These are phyloP conservation scores for Tyrophagus putrescentiae DNA, from an alignment of 1,140 invertebrate genomes.

Conservation along the genomic window DNA sequence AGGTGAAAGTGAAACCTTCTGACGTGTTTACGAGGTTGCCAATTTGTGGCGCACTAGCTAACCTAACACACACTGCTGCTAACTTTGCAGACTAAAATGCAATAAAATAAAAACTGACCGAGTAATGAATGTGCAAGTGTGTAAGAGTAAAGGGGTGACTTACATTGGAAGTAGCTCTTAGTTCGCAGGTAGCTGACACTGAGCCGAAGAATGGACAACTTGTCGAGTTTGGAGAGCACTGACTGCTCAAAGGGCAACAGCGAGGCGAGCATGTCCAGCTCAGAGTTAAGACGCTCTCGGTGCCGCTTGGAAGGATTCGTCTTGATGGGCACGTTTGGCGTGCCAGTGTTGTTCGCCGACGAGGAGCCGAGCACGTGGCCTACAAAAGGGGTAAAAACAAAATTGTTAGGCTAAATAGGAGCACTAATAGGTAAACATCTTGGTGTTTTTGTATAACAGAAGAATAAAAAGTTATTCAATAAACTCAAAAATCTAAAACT, in stretches of 20 bases:
- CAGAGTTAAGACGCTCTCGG: conserved; percentile 88
- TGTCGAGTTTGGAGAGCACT: conserved; percentile 92
- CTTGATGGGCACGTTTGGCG: conserved; percentile 78
- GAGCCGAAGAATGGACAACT: conserved; percentile 87
- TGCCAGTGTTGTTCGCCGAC: background rate
- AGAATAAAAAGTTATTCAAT: too few species aligned
- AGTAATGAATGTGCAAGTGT: too few species aligned
- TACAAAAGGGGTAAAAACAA: too few species aligned
- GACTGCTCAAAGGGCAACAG: conserved; percentile 95
- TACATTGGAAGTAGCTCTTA: conserved; percentile 98
- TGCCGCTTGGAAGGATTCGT: conserved; percentile 96
- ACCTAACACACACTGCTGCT: too few species aligned
- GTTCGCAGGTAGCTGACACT: conserved; percentile 94
- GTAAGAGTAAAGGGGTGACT: conserved; percentile 30
- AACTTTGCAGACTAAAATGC: too few species aligned
- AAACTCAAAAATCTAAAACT: too few species aligned
- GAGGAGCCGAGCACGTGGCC: too few species aligned
- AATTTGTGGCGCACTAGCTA: too few species aligned
- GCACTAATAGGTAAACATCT: background rate
- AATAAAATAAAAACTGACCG: too few species aligned
- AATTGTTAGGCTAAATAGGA: background rate
- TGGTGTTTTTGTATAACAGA: conserved; percentile 2
- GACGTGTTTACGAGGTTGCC: too few species aligned
- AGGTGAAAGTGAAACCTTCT: background rate
- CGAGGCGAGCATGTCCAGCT: conserved; percentile 92